Evolutionary conservation across 2,888 invertebrate genomes (phyloP).

Genomic region (Meiosimyza decipiens): DNA sequence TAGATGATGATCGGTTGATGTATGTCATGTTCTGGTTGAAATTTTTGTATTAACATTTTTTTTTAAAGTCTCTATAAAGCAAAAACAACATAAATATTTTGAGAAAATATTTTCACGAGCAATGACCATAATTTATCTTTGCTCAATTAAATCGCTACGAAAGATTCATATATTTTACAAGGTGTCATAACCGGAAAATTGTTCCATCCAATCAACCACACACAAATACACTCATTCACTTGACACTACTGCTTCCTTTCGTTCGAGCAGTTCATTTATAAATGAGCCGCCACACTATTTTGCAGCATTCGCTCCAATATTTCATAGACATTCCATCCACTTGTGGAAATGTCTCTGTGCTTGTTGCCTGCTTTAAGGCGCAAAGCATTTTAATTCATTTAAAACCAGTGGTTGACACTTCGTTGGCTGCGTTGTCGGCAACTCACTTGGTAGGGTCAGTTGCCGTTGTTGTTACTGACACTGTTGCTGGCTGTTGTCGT

Average conservation of each 20-base stretch:
- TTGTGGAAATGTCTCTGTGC: not conserved
- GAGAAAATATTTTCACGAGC: not conserved
- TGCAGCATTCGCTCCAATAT: conserved; percentile 1
- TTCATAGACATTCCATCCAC: not conserved
- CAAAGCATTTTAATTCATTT: conserved; percentile 37
- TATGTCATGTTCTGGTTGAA: not conserved
- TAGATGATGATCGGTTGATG: conserved; percentile 1
- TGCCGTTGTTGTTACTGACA: not conserved
- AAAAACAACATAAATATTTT: not conserved
- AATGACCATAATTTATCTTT: conserved; percentile 17
- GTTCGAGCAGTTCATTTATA: conserved; percentile 13
- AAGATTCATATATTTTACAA: conserved; percentile 23
- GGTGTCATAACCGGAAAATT: conserved; percentile 35
- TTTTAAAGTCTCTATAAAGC: not conserved
- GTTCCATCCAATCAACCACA: not conserved
- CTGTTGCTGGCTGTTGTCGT: conserved; percentile 8
- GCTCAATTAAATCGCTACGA: conserved; percentile 21
- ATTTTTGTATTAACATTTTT: not conserved
- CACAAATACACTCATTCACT: not conserved
- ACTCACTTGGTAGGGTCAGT: too few species aligned
- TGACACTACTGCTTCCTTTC: not conserved
- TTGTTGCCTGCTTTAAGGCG: conserved; percentile 33
- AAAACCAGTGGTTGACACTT: conserved; percentile 31
- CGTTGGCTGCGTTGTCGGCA: not conserved
- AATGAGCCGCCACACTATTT: conserved; percentile 3